phyloP scores from a whole-genome alignment of 2,888 invertebrate genomes.

The Metalampra italica region DNA sequence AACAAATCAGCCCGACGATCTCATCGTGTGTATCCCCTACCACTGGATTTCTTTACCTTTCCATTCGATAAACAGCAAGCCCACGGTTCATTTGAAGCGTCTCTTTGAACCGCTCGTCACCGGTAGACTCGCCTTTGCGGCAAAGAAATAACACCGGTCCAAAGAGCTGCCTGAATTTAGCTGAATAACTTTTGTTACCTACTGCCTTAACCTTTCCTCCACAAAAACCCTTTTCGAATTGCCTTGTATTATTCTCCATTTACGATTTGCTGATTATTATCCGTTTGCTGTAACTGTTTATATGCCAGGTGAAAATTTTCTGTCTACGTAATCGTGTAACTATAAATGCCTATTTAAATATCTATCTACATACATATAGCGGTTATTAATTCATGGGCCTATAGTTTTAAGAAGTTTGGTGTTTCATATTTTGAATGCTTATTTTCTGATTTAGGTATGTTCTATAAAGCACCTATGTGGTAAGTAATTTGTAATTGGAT shows the following conservation, averaged over 20 bases:
- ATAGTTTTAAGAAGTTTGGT: no score
- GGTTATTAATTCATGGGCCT: no score
- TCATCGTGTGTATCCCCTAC: background rate
- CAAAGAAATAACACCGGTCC: constrained; percentile 24
- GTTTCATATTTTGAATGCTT: no score
- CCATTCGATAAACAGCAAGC: background rate
- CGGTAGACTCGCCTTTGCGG: constrained; percentile 26
- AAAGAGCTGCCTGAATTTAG: constrained; percentile 30
- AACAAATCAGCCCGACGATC: background rate
- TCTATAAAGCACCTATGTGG: no score
- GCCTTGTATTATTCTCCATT: constrained; percentile 7
- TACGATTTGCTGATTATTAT: background rate
- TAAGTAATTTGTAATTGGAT: no score
- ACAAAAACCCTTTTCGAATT: constrained; percentile 16
- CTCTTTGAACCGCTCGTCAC: constrained; percentile 38
- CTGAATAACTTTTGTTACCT: constrained; percentile 38
- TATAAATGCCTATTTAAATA: no score
- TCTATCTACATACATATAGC: no score
- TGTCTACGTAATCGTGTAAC: no score
- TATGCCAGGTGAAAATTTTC: no score
- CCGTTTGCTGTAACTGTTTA: no score
- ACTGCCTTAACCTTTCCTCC: constrained; percentile 31
- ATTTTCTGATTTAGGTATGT: no score
- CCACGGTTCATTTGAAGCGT: constrained; percentile 20
- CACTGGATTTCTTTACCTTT: background rate